Conservation (phyloP, 2,888 invertebrate genomes). For the Sclerodermus sp. region DNA sequence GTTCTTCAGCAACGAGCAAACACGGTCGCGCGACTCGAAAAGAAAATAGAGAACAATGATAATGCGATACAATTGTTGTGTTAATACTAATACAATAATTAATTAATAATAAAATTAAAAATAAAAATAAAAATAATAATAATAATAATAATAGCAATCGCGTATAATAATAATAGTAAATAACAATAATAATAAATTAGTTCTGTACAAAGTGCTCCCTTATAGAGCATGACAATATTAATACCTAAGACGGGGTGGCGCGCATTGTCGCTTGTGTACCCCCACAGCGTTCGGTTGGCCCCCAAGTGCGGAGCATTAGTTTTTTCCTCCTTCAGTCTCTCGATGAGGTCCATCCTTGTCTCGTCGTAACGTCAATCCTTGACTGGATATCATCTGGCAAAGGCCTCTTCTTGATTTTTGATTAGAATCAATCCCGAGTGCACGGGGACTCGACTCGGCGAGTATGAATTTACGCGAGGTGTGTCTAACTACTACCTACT, state of each 20-base stretch:
- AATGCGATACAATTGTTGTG: slow-evolving; percentile 45
- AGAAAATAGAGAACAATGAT: slow-evolving; percentile 47
- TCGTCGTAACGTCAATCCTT: no score
- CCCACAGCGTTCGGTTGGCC: slow-evolving; percentile 40
- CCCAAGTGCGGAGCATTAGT: neutral
- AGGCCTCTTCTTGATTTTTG: no score
- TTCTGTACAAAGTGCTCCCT: slow-evolving; percentile 57
- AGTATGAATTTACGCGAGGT: no score
- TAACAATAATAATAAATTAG: slow-evolving; percentile 58
- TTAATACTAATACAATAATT: slow-evolving; percentile 32
- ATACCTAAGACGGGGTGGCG: slow-evolving; percentile 40
- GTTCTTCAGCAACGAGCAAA: neutral
- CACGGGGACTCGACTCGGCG: no score
- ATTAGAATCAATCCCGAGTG: no score
- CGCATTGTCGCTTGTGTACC: slow-evolving; percentile 27
- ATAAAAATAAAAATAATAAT: slow-evolving; percentile 18
- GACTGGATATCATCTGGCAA: no score
- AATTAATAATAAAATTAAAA: slow-evolving; percentile 36
- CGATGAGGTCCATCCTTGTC: neutral
- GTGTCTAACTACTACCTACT: no score
- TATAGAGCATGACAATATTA: slow-evolving; percentile 52
- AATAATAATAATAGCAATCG: slow-evolving; percentile 40
- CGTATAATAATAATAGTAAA: slow-evolving; percentile 52
- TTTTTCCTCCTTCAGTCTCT: neutral
- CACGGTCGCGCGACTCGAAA: slow-evolving; percentile 28